A percentile compares a stretch with the other conserved stretches of the same genome.
Conservation (phyloP, 2,797 vertebrate species). For the Melanogrammus aeglefinus region DNA sequence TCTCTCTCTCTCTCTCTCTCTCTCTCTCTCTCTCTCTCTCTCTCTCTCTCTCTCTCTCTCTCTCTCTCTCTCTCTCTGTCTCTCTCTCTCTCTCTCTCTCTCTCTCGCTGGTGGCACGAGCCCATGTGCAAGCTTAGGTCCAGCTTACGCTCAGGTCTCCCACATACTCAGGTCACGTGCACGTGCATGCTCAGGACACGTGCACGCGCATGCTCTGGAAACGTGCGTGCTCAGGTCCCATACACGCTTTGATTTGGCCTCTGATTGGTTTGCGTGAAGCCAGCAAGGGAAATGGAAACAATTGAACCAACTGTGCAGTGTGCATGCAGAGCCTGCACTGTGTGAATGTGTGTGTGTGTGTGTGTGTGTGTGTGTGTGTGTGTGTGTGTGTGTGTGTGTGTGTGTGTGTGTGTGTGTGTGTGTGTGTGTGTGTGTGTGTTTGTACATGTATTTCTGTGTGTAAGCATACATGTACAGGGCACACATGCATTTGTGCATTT, state of each 20-base stretch:
- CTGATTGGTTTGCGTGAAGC: not conserved
- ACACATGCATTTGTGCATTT: not conserved
- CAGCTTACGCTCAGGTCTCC: no score
- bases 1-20: not conserved
- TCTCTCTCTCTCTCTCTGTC: not conserved
- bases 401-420: not conserved
- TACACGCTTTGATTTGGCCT: not conserved
- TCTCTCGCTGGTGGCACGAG: not conserved
- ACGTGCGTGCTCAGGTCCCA: not conserved
- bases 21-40: not conserved
- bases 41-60: not conserved
- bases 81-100: no score
- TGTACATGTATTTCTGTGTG: slow-evolving; percentile 7
- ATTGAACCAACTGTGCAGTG: not conserved
- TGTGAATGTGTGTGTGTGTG: not conserved
- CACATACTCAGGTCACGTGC: not conserved
- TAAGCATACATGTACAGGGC: slow-evolving; percentile 3
- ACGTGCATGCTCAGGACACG: not conserved
- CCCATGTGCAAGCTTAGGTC: no score
- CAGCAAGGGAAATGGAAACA: not conserved
- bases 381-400: not conserved
- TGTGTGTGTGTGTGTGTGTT: not conserved
- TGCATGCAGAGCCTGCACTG: not conserved
- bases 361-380: not conserved
- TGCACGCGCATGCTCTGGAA: no score